A percentile compares a stretch with the other conserved stretches of the same genome.
Conservation (phyloP, 2,888 invertebrate species). For the Ganaspis brasiliensis region DNA sequence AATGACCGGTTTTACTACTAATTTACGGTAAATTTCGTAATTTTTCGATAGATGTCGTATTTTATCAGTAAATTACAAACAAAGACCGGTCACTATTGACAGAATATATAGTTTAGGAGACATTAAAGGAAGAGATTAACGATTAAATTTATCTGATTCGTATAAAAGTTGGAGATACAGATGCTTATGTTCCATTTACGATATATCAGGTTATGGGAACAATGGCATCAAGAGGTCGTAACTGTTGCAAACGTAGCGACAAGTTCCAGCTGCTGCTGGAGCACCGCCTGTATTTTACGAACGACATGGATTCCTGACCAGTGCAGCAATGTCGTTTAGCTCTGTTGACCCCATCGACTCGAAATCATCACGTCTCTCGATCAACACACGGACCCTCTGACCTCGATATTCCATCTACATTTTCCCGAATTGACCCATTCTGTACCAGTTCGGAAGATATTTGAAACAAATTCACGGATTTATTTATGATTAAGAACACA, state of each 20-base stretch:
- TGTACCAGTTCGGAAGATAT: too few species aligned
- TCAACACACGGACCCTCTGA: neutral
- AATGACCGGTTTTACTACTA: too few species aligned
- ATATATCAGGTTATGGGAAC: constrained; percentile 17
- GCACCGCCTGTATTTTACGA: constrained; percentile 36
- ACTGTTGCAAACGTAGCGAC: neutral
- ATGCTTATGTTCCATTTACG: neutral
- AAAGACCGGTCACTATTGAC: too few species aligned
- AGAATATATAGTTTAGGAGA: too few species aligned
- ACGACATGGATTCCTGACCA: constrained; percentile 32
- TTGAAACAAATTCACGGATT: too few species aligned
- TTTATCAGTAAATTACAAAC: too few species aligned
- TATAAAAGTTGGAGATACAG: neutral
- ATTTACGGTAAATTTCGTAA: too few species aligned
- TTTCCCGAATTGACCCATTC: too few species aligned
- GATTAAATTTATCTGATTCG: neutral
- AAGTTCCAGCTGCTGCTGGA: constrained; percentile 26
- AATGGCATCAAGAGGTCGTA: constrained; percentile 23
- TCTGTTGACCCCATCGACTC: neutral
- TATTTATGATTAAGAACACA: too few species aligned
- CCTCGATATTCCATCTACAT: neutral
- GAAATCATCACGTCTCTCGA: neutral
- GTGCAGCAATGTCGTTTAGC: constrained; percentile 10
- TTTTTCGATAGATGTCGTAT: too few species aligned
- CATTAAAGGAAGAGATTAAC: too few species aligned